Conservation (phyloP, 2,888 invertebrate species). For the Leptinotarsa juncta region DNA sequence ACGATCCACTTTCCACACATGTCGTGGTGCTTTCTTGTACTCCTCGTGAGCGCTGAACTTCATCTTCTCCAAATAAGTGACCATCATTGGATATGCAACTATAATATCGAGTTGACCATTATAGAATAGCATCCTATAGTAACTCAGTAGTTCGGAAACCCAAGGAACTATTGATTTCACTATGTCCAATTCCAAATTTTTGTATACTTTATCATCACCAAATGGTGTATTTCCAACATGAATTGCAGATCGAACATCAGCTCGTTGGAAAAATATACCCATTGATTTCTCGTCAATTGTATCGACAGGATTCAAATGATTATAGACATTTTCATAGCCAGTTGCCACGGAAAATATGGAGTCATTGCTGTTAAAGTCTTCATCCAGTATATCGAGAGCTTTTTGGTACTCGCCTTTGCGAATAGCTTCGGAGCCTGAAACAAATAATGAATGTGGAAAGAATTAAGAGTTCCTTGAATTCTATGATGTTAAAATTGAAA, state of each 20-base stretch:
- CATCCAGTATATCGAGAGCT: conserved; percentile 17
- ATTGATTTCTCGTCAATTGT: conserved; percentile 32
- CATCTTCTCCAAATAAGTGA: conserved; percentile 78
- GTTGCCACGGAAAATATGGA: conserved; percentile 2
- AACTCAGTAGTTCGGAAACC: conserved; percentile 70
- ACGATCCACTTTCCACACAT: conserved; percentile 75
- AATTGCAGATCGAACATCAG: conserved; percentile 74
- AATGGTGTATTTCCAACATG: conserved; percentile 82
- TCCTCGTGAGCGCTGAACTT: conserved; percentile 74
- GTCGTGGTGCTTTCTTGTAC: conserved; percentile 73
- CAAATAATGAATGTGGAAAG: not conserved
- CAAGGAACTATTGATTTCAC: conserved; percentile 44
- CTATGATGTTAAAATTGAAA: no score
- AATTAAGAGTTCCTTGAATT: no score
- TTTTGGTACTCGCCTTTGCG: conserved; percentile 28
- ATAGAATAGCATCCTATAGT: conserved; percentile 81
- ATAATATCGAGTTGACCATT: conserved; percentile 91
- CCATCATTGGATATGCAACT: conserved; percentile 85
- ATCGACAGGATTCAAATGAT: conserved; percentile 31
- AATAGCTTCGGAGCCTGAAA: conserved; percentile 20
- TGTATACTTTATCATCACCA: conserved; percentile 18
- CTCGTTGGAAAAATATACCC: conserved; percentile 61
- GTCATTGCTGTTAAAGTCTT: conserved; percentile 6
- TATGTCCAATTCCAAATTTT: conserved; percentile 32
- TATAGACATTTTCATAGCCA: conserved; percentile 20